Evolutionary conservation across 2,888 invertebrate species (phyloP).

Genomic region (Athalia rosae): DNA sequence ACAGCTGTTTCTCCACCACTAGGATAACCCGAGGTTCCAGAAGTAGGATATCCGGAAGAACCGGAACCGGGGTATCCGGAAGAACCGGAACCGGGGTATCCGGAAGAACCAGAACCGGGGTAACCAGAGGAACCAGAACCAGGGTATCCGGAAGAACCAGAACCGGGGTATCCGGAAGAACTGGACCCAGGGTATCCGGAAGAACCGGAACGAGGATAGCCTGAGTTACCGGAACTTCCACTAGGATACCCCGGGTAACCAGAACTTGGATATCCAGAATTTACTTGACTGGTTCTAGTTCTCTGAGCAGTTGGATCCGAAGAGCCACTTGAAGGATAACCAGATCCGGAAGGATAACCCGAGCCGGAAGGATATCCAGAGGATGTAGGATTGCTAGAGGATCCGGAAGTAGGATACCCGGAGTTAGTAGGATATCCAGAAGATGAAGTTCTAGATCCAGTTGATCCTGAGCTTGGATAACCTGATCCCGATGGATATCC

Average conservation of each 20-base stretch:
- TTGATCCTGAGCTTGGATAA: slow-evolving; percentile 48
- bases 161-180: slow-evolving; percentile 56
- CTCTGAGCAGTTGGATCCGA: neutral
- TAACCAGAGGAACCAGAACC: slow-evolving; percentile 41
- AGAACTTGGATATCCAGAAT: slow-evolving; percentile 47
- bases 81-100: slow-evolving; percentile 47
- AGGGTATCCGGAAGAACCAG: slow-evolving; percentile 50
- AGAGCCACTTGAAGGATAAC: slow-evolving; percentile 41
- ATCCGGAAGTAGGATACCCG: slow-evolving; percentile 36
- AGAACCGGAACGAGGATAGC: neutral
- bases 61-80: slow-evolving; percentile 50
- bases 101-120: slow-evolving; percentile 44
- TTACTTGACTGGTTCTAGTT: slow-evolving; percentile 48
- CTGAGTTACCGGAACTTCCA: neutral
- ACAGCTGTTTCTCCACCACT: neutral
- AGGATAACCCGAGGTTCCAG: slow-evolving; percentile 48
- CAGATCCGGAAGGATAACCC: slow-evolving; percentile 47
- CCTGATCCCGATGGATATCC: slow-evolving; percentile 48
- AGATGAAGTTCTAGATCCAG: slow-evolving; percentile 37
- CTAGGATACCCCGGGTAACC: slow-evolving; percentile 4
- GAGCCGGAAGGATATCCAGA: slow-evolving; percentile 49
- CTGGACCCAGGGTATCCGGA: slow-evolving; percentile 47
- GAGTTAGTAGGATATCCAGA: slow-evolving; percentile 46
- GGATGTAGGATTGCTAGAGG: slow-evolving; percentile 46
- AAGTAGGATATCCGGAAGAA: slow-evolving; percentile 51